Percentiles rank a stretch among this genome's conserved stretches.
These are phyloP conservation scores for Hystrix cristata DNA, from an alignment of 2,113 vertebrate genomes.

Conservation along the genomic window DNA sequence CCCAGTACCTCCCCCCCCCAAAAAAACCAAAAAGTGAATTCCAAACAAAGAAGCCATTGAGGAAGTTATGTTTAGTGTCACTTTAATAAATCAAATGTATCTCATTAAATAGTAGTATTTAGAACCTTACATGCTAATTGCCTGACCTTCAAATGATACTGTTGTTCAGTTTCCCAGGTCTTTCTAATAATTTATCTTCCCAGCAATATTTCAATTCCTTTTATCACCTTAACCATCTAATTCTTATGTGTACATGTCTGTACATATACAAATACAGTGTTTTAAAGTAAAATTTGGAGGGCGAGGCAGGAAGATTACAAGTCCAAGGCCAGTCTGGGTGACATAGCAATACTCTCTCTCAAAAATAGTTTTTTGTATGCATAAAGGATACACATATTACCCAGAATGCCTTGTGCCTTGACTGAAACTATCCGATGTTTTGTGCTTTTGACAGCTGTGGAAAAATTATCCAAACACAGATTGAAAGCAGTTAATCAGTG, in stretches of 20 bases:
- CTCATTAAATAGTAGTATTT: background rate
- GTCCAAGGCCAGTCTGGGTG: background rate
- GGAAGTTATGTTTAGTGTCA: background rate
- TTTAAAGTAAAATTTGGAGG: conserved; percentile 19
- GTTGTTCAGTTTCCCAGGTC: background rate
- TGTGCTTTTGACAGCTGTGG: background rate
- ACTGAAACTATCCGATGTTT: background rate
- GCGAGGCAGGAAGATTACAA: background rate
- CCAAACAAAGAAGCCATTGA: background rate
- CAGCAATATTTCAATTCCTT: background rate
- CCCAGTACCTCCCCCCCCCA: too few relatives aligned
- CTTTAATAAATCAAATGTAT: background rate
- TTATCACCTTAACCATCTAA: background rate
- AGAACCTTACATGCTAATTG: background rate
- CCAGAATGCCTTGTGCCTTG: background rate
- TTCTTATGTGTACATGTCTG: background rate
- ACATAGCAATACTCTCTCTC: background rate
- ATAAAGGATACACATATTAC: background rate
- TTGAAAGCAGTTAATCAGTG: background rate
- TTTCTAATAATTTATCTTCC: conserved; percentile 14
- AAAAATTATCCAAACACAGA: background rate
- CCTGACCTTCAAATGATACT: background rate
- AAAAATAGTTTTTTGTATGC: background rate
- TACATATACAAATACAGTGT: background rate
- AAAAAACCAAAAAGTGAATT: background rate